phyloP scores from a whole-genome alignment of 2,888 invertebrate species.

The Drosophila ustulata region DNA sequence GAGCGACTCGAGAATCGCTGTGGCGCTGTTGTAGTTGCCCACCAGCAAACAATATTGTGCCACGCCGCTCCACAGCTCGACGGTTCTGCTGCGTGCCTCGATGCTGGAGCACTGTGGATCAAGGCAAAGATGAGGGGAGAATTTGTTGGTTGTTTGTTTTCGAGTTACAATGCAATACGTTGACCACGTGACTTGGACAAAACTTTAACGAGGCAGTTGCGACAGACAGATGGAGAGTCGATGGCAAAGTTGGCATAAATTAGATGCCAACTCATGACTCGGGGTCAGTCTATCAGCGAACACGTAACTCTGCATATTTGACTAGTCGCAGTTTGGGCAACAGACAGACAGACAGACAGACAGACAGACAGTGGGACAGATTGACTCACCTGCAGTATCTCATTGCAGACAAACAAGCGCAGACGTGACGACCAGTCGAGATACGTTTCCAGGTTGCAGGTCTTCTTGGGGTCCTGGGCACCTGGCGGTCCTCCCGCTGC shows the following conservation, averaged over 20 bases:
- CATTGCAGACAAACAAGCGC: conserved; percentile 84
- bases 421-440: conserved; percentile 85
- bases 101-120: conserved; percentile 82
- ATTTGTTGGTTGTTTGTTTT: conserved; percentile 18
- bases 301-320: conserved; percentile 52
- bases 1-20: conserved; percentile 84
- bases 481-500: conserved; percentile 27
- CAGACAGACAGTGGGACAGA: not conserved
- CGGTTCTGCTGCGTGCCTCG: conserved; percentile 83
- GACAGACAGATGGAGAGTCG: conserved; percentile 44
- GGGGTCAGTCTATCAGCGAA: conserved; percentile 33
- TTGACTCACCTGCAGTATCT: conserved; percentile 84
- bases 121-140: conserved; percentile 1
- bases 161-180: conserved; percentile 12
- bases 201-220: conserved; percentile 60
- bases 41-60: conserved; percentile 85
- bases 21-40: conserved; percentile 85
- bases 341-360: conserved; percentile 1
- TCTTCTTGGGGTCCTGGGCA: conserved; percentile 84
- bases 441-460: conserved; percentile 85
- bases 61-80: conserved; percentile 85
- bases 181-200: conserved; percentile 64
- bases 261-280: conserved; percentile 39
- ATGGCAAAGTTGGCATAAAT: conserved; percentile 70
- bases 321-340: conserved; percentile 40